Conservation (phyloP, 2,888 invertebrate species). For the Drosophila longiperda region DNA sequence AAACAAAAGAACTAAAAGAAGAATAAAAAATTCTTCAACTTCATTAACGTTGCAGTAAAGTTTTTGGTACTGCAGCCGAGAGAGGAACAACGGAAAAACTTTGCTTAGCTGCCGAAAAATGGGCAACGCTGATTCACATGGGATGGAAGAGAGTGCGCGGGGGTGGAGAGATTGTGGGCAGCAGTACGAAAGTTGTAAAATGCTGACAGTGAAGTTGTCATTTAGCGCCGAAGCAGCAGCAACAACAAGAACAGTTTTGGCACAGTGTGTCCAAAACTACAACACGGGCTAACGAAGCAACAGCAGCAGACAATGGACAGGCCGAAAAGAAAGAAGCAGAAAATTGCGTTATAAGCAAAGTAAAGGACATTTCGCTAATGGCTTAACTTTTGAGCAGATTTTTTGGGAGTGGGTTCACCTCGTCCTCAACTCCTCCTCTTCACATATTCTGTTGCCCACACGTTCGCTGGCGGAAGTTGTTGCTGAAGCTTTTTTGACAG, state of each 20-base stretch:
- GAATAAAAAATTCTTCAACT: slow-evolving; percentile 68
- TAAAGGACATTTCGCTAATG: slow-evolving; percentile 79
- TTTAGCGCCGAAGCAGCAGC: slow-evolving; percentile 60
- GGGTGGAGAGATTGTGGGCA: not conserved
- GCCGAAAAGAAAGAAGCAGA: slow-evolving; percentile 55
- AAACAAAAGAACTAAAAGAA: slow-evolving; percentile 25
- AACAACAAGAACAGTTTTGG: slow-evolving; percentile 10
- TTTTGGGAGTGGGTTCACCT: slow-evolving; percentile 5
- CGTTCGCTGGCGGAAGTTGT: slow-evolving; percentile 66
- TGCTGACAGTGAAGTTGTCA: slow-evolving; percentile 77
- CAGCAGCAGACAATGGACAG: slow-evolving; percentile 62
- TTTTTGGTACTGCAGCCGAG: slow-evolving; percentile 49
- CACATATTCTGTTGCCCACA: slow-evolving; percentile 1
- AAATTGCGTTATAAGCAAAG: slow-evolving; percentile 79
- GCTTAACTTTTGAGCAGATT: slow-evolving; percentile 76
- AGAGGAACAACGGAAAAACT: slow-evolving; percentile 55
- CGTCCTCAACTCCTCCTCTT: not conserved
- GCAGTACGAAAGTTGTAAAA: slow-evolving; percentile 65
- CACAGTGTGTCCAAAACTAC: slow-evolving; percentile 64
- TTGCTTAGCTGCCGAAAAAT: slow-evolving; percentile 63
- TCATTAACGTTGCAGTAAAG: slow-evolving; percentile 74
- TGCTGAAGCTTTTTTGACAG: slow-evolving; percentile 76
- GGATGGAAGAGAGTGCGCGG: not conserved
- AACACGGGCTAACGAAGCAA: slow-evolving; percentile 68
- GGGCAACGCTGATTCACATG: slow-evolving; percentile 44